These are phyloP conservation scores for Sciaenops ocellatus DNA, from an alignment of 2,797 vertebrate species.

Conservation along the genomic window DNA sequence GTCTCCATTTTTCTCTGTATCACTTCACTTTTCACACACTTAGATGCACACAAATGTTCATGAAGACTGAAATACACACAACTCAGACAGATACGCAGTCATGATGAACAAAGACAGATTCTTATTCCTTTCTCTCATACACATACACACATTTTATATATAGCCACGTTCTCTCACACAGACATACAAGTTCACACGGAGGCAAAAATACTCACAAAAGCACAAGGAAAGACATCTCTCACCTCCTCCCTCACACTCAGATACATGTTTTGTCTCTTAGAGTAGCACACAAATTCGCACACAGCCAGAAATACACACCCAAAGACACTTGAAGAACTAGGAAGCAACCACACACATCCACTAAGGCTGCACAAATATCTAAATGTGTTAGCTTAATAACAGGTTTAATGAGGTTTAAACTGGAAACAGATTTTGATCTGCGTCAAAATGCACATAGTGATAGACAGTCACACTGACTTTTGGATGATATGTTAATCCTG, in stretches of 20 bases:
- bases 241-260: not conserved
- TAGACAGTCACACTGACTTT: not conserved
- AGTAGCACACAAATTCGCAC: slow-evolving; percentile 8
- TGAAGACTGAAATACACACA: not conserved
- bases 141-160: slow-evolving; percentile 27
- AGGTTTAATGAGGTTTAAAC: not conserved
- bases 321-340: slow-evolving; percentile 1
- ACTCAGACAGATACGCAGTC: not conserved
- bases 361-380: not conserved
- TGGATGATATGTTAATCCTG: not conserved
- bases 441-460: not conserved
- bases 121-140: slow-evolving; percentile 6
- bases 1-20: slow-evolving; percentile 10
- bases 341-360: not conserved
- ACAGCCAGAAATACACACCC: not conserved
- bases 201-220: not conserved
- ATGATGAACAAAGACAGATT: slow-evolving; percentile 4
- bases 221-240: slow-evolving; percentile 2
- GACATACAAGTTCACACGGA: slow-evolving; percentile 24
- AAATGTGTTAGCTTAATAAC: not conserved
- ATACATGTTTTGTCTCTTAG: slow-evolving; percentile 21
- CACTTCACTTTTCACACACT: not conserved
- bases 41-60: not conserved
- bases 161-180: slow-evolving; percentile 2
- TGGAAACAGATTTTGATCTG: no score